phyloP scores from a whole-genome alignment of 2,888 invertebrate species.

The Xanthia togata region DNA sequence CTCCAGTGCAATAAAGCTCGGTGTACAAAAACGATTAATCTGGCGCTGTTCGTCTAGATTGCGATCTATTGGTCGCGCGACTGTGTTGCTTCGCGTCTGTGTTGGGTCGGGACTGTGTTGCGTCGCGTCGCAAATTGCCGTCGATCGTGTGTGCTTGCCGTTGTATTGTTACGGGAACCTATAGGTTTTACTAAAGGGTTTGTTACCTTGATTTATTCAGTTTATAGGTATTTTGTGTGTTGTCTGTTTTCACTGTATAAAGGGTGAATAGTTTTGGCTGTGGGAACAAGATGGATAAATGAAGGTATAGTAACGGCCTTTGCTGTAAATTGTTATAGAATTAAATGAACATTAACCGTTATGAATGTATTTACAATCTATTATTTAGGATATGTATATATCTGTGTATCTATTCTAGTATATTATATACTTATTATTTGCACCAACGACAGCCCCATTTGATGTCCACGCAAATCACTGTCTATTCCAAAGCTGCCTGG shows the following conservation, averaged over 20 bases:
- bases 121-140: conserved; percentile 67
- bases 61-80: conserved; percentile 63
- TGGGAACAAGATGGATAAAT: not conserved
- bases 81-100: conserved; percentile 65
- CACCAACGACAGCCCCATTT: too few species aligned
- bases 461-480: too few species aligned
- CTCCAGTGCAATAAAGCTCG: conserved; percentile 49
- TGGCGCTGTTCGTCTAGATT: conserved; percentile 63
- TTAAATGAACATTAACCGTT: not conserved
- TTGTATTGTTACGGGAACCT: conserved; percentile 31
- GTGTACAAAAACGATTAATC: conserved; percentile 65
- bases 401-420: too few species aligned
- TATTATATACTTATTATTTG: too few species aligned
- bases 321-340: not conserved
- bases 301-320: not conserved
- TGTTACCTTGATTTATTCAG: conserved; percentile 20
- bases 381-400: too few species aligned
- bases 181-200: conserved; percentile 19
- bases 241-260: not conserved
- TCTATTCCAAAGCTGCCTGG: too few species aligned
- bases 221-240: not conserved
- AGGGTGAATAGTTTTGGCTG: not conserved
- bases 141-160: conserved; percentile 40
- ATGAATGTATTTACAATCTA: too few species aligned
- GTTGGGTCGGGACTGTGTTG: conserved; percentile 46